These are phyloP conservation scores for Trichogramma pretiosum DNA, from an alignment of 1,140 invertebrate species.

Conservation along the genomic window DNA sequence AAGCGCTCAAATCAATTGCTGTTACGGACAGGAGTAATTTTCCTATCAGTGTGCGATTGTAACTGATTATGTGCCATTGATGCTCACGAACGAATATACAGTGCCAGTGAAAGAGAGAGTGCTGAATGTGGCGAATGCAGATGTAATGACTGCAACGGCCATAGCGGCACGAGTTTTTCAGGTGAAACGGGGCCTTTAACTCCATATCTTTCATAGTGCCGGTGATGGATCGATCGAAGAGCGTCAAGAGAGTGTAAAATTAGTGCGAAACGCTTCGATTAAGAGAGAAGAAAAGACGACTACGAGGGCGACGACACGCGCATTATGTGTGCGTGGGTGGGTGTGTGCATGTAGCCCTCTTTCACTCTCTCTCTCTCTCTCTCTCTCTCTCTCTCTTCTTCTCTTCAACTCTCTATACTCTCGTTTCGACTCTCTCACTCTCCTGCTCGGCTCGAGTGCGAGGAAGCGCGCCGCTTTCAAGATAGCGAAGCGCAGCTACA, in stretches of 20 bases:
- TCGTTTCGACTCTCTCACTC: too few relatives aligned
- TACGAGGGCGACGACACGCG: not conserved
- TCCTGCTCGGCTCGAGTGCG: too few relatives aligned
- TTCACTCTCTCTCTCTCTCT: too few relatives aligned
- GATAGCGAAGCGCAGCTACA: too few relatives aligned
- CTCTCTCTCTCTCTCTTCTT: too few relatives aligned
- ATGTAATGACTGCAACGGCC: not conserved
- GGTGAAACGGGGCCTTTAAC: conserved; percentile 1
- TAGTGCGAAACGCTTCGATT: conserved; percentile 19
- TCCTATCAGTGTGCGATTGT: not conserved
- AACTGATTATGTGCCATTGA: not conserved
- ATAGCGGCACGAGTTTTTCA: not conserved
- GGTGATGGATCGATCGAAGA: conserved; percentile 22
- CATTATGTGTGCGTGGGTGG: too few relatives aligned
- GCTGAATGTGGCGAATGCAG: not conserved
- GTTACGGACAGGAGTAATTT: too few relatives aligned
- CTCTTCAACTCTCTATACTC: too few relatives aligned
- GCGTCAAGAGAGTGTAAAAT: conserved; percentile 12
- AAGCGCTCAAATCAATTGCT: not conserved
- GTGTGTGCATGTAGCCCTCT: too few relatives aligned
- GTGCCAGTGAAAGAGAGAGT: not conserved
- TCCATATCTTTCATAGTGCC: conserved; percentile 13
- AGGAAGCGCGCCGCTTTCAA: not conserved
- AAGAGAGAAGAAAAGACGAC: conserved; percentile 1
- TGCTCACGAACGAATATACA: not conserved